phyloP scores from a whole-genome alignment of 2,888 invertebrate genomes.

The Julus scanicus region DNA sequence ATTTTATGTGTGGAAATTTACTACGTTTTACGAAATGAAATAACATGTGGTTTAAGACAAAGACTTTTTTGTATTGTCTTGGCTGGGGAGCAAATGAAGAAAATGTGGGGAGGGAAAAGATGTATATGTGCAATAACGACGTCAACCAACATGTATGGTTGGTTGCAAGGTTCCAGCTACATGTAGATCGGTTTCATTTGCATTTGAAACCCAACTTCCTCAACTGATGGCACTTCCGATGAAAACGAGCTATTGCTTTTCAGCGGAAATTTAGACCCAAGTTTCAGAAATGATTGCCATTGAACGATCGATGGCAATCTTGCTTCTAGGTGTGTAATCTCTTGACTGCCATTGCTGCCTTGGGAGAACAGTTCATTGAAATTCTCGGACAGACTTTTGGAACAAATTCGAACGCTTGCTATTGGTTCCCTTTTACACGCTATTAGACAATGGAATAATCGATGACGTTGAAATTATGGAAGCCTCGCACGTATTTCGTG shows the following conservation, averaged over 20 bases:
- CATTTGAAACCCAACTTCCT: slow-evolving; percentile 1
- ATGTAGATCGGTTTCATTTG: neutral
- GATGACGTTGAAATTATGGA: neutral
- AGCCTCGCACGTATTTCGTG: neutral
- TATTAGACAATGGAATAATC: neutral
- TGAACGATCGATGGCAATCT: neutral
- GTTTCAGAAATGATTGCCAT: neutral
- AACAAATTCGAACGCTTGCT: neutral
- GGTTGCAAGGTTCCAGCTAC: neutral
- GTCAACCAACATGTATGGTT: neutral
- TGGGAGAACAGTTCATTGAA: neutral
- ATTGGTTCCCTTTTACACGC: neutral
- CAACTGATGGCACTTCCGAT: neutral
- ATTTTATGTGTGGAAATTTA: too few species aligned
- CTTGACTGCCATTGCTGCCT: neutral
- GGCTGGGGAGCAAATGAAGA: neutral
- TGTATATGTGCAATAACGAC: neutral
- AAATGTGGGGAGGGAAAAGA: neutral
- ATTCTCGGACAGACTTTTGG: neutral
- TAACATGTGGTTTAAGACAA: neutral
- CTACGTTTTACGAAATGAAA: neutral
- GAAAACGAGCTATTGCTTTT: neutral
- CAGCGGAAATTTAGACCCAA: neutral
- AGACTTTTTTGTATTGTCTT: neutral
- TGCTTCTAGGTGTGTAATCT: neutral